Evolutionary conservation across 2,888 invertebrate species (phyloP).

Genomic region (Agrochola lychnidis): DNA sequence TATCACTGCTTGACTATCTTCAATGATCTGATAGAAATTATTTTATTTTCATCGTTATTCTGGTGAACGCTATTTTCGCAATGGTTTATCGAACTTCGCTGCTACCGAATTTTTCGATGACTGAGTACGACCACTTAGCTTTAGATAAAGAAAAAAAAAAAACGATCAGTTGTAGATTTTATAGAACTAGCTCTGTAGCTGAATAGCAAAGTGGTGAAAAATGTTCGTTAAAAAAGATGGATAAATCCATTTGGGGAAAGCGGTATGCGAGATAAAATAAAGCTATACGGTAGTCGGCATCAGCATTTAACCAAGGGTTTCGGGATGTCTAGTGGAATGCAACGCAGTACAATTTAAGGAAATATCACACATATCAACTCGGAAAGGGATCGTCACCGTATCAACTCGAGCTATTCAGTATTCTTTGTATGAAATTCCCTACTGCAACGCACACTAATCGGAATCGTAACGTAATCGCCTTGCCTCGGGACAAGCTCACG

Average conservation of each 20-base stretch:
- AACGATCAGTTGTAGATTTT: neutral
- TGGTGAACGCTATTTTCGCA: neutral
- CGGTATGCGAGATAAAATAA: slow-evolving; percentile 4
- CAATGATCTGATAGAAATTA: neutral
- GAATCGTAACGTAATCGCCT: too few relatives aligned
- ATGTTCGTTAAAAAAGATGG: slow-evolving; percentile 22
- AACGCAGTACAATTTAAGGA: neutral
- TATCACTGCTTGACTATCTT: too few relatives aligned
- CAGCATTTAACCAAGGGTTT: neutral
- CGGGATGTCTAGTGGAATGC: neutral
- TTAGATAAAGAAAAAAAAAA: slow-evolving; percentile 28
- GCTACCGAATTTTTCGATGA: neutral
- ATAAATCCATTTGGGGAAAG: neutral
- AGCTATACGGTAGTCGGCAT: neutral
- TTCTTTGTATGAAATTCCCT: too few relatives aligned
- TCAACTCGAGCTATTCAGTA: too few relatives aligned
- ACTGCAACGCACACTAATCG: too few relatives aligned
- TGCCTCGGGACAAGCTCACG: too few relatives aligned
- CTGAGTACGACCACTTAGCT: slow-evolving; percentile 25
- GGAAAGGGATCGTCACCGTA: too few relatives aligned
- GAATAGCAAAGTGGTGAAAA: slow-evolving; percentile 24
- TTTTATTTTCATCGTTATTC: neutral
- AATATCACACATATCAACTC: too few relatives aligned
- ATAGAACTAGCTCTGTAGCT: neutral
- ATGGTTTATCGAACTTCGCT: neutral